Evolutionary conservation across 1,140 invertebrate species (phyloP).

Genomic region (Tetragnatha versicolor): DNA sequence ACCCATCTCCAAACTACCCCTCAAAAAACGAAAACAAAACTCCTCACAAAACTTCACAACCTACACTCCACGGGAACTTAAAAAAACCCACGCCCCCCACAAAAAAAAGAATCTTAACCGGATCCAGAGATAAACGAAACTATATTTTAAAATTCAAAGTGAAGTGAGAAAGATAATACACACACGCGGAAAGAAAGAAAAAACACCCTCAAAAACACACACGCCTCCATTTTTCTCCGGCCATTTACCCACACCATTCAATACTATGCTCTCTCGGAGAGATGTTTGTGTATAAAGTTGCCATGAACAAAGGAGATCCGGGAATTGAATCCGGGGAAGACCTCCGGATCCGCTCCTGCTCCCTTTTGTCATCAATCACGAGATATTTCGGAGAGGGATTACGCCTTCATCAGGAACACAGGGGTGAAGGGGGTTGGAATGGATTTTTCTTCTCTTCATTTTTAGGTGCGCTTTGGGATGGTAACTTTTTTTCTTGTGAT

Average conservation of each 20-base stretch:
- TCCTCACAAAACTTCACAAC: too few relatives aligned
- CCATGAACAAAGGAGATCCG: constrained; percentile 18
- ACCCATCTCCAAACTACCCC: too few relatives aligned
- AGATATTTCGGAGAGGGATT: constrained; percentile 22
- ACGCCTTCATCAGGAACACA: constrained; percentile 35
- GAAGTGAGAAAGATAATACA: too few relatives aligned
- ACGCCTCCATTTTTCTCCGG: constrained; percentile 1
- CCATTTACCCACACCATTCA: not conserved
- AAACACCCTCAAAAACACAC: too few relatives aligned
- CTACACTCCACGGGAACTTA: too few relatives aligned
- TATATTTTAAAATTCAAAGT: too few relatives aligned
- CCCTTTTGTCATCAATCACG: constrained; percentile 38
- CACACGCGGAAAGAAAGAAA: too few relatives aligned
- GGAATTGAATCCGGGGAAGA: constrained; percentile 8
- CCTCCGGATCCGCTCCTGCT: not conserved
- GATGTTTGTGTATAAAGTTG: constrained; percentile 12
- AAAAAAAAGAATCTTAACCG: too few relatives aligned
- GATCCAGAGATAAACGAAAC: too few relatives aligned
- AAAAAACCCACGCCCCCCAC: too few relatives aligned
- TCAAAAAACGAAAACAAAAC: too few relatives aligned
- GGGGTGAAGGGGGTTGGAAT: not conserved
- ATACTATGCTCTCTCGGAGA: not conserved
- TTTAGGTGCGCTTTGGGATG: not conserved
- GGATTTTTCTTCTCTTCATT: constrained; percentile 23
- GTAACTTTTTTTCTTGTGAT: too few relatives aligned